Percentiles rank a stretch among this genome's conserved stretches.
Evolutionary conservation across 2,113 vertebrate species (phyloP).

Genomic region (Phalacrocorax pelagicus): DNA sequence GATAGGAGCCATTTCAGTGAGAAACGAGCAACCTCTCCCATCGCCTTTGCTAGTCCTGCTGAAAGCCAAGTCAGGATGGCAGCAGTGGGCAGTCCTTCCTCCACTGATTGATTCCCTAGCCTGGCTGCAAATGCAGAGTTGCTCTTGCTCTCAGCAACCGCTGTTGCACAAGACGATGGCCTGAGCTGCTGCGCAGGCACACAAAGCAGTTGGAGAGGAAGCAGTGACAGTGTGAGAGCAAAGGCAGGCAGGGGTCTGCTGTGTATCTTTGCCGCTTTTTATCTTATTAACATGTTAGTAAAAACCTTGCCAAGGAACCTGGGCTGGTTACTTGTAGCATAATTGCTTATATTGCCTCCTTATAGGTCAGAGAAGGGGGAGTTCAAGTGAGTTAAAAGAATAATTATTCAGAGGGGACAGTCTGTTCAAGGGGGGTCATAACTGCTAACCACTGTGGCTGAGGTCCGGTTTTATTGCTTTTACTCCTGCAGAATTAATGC

Average conservation of each 20-base stretch:
- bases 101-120: background rate
- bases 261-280: conserved; percentile 57
- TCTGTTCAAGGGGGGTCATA: conserved; percentile 22
- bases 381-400: conserved; percentile 23
- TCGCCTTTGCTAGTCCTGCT: background rate
- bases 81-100: background rate
- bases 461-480: conserved; percentile 34
- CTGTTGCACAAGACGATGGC: background rate
- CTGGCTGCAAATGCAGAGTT: background rate
- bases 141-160: background rate
- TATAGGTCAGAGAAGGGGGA: conserved; percentile 12
- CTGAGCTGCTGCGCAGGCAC: background rate
- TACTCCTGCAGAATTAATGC: conserved; percentile 19
- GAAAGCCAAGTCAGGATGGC: background rate
- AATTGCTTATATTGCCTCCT: conserved; percentile 47
- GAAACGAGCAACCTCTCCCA: background rate
- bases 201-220: conserved; percentile 1
- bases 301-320: conserved; percentile 62
- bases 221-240: conserved; percentile 54
- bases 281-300: conserved; percentile 67
- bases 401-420: conserved; percentile 59
- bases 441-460: background rate
- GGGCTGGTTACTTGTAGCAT: conserved; percentile 53
- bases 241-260: conserved; percentile 60
- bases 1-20: conserved; percentile 6